Base-by-base conservation (phyloP, 2,113 vertebrate genomes). In the Peromyscus leucopus region DNA sequence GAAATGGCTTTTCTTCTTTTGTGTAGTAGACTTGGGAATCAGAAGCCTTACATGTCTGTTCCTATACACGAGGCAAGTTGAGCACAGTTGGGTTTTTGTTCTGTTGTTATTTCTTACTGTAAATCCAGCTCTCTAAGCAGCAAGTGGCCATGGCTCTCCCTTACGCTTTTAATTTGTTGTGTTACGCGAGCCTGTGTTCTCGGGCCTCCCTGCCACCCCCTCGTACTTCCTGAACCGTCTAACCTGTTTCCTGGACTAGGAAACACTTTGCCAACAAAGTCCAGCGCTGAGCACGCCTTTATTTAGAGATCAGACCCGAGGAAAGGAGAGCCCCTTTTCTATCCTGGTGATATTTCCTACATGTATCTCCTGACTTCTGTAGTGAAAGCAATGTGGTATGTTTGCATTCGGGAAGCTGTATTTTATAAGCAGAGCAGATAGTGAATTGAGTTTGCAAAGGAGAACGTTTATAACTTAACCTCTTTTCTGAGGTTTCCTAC, bases 111-210 rank as follows among this genome's bases (percentile, higher is more conserved):
- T 78, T 98, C 80, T 89, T 84, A 93, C 21, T 61, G 42, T 92
- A 97, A 78, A 76, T 21, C 42, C 80, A 94, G 91, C 89, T 94
- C 94, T 89, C 96, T 98, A 94, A 98, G 91, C 90, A 88, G 63
- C 93, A 90, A 67, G n/a, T 89, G 75, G 12, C 91, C n/a, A 91
- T 93, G 95, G 78, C 61, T 96, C 46, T 71, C 21, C 92, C 97
- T 98, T 97, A 85, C 89, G 97, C 96, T 98, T 98, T 97, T 95
- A 51, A 98, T 98, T 98, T 98, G 93, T 69, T 98, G 74, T 94
- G 12, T 48, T 51, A 51, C 19, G 71, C 42, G n/a, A 84, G 59
- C 59, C 26, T 42, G n/a, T 31, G 13, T 26, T n/a, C 28, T 33
- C 1, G 4, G 69, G 67, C 72, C 90, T 28, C 61, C 31, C 0